Percentiles rank a stretch among this genome's conserved stretches.
phyloP scores from a whole-genome alignment of 1,140 invertebrate species.

The Meteorus sp. region DNA sequence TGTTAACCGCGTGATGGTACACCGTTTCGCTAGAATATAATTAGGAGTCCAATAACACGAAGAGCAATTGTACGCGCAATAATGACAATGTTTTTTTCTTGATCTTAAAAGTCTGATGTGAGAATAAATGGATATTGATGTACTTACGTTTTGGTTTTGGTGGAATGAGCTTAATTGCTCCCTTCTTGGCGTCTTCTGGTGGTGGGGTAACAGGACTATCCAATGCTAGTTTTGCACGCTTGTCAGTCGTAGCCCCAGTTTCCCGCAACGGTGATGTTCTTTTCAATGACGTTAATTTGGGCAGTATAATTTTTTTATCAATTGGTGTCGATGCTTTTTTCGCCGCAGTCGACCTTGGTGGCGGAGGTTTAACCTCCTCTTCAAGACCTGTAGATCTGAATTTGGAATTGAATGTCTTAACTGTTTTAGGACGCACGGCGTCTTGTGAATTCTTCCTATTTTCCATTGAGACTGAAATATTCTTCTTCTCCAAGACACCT shows the following conservation, averaged over 20 bases:
- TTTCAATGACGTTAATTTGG: conserved; percentile 62
- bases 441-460: conserved; percentile 69
- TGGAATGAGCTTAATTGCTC: conserved; percentile 81
- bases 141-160: conserved; percentile 88
- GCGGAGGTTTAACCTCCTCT: conserved; percentile 79
- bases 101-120: conserved; percentile 19
- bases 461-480: conserved; percentile 79
- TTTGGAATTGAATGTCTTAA: conserved; percentile 86
- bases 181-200: conserved; percentile 70
- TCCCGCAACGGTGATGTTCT: conserved; percentile 66
- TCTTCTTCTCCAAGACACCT: conserved; percentile 61
- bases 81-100: conserved; percentile 17
- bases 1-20: neutral
- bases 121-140: conserved; percentile 18
- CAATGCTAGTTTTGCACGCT: conserved; percentile 69
- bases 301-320: conserved; percentile 64
- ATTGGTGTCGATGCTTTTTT: conserved; percentile 39
- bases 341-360: conserved; percentile 63
- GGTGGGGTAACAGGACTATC: conserved; percentile 46
- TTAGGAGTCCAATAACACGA: neutral
- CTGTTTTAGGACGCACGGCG: conserved; percentile 74
- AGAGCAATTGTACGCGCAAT: conserved; percentile 6
- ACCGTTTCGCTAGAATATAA: too few relatives aligned
- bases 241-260: conserved; percentile 65
- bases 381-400: conserved; percentile 83